Evolutionary conservation across 2,113 vertebrate genomes (phyloP).

Genomic region (Anser cygnoides): DNA sequence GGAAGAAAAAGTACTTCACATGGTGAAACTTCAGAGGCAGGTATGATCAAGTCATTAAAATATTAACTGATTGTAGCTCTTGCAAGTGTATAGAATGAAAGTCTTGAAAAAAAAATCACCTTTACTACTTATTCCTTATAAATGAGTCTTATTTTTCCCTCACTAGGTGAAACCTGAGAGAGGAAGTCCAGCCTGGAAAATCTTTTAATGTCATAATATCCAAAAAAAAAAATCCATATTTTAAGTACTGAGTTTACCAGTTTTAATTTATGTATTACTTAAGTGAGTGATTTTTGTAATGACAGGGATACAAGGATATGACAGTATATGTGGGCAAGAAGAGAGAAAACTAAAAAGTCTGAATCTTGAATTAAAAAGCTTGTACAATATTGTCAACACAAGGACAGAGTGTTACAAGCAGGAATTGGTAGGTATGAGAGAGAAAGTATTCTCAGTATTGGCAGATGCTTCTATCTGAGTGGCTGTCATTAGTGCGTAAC

Average conservation of each 20-base stretch:
- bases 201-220: background rate
- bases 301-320: background rate
- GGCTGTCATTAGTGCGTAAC: background rate
- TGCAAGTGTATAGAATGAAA: background rate
- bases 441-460: background rate
- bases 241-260: background rate
- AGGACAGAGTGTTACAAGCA: background rate
- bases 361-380: slow-evolving; percentile 10
- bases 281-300: background rate
- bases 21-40: background rate
- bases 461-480: background rate
- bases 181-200: background rate
- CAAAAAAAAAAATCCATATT: background rate
- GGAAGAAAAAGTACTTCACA: background rate
- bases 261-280: background rate
- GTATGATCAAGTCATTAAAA: background rate
- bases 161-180: background rate
- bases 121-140: background rate
- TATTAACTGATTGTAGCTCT: background rate
- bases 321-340: background rate
- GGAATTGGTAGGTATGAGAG: background rate
- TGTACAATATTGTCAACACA: background rate
- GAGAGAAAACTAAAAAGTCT: background rate
- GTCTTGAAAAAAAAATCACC: background rate
- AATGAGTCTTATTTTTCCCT: background rate